Evolutionary conservation across 2,113 vertebrate genomes (phyloP).

Genomic region (Pterophyllum scalare): DNA sequence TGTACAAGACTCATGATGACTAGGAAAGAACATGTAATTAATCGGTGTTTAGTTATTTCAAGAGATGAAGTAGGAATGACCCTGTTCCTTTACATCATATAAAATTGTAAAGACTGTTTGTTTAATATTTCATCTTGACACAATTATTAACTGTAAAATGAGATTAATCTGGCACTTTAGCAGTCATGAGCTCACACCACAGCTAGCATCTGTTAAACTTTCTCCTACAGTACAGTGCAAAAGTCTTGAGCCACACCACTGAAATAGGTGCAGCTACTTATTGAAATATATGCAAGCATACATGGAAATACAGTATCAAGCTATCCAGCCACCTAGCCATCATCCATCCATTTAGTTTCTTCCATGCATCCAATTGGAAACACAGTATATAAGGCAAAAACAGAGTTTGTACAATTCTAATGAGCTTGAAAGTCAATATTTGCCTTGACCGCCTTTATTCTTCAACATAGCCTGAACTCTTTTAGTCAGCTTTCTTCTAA

Average conservation of each 20-base stretch:
- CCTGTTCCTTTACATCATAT: neutral
- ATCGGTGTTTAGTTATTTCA: conserved; percentile 32
- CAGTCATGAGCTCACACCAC: neutral
- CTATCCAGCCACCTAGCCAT: no score
- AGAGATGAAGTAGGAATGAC: neutral
- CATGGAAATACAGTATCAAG: neutral
- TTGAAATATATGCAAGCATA: neutral
- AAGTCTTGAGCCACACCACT: neutral
- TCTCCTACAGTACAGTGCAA: neutral
- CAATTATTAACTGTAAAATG: neutral
- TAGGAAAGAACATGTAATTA: conserved; percentile 13
- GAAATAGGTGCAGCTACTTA: neutral
- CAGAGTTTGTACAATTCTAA: neutral
- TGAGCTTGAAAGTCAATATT: no score
- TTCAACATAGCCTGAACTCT: neutral
- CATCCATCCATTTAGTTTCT: neutral
- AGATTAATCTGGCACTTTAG: neutral
- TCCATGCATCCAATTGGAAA: neutral
- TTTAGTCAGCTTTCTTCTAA: neutral
- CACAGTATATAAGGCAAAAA: neutral
- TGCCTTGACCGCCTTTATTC: neutral
- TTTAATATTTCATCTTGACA: conserved; percentile 1
- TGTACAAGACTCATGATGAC: neutral
- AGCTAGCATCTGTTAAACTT: neutral
- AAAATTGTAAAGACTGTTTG: neutral